Evolutionary conservation across 2,113 vertebrate species (phyloP), one percentile per base, ranked within the genome.

Genomic region (Mus musculus): DNA sequence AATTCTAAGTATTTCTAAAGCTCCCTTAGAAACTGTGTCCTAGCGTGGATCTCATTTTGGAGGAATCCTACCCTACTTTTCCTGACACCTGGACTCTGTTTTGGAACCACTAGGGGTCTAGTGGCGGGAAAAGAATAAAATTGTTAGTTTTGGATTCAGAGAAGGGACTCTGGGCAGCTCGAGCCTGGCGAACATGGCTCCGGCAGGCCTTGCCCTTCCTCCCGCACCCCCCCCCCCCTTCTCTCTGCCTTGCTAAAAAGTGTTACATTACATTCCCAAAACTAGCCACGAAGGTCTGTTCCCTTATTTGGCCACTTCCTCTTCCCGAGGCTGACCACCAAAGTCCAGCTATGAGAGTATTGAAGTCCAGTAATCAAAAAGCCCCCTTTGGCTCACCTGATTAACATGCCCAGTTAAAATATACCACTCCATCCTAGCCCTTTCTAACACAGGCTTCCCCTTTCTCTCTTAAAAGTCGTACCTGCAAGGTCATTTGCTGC

Each of bases 71-170:
- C 0, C 54, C 42, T 36, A 13, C 36, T 78, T 89, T 24, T 30
- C 0, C 11, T 20, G 52, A 88, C 42, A 65, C 42, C 33, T 52
- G 80, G 26, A 84, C 26, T 61, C 42, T n/a, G 65, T 42, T 90
- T 92, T 69, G 84, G 13, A 90, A 42, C 17, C 59, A 20, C 28
- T 71, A 22, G 52, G 46, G 16, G 54, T 56, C 72, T 78, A 87
- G 54, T 46, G 92, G 80, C 42, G 56, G 89, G 36, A 78, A 93
- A 63, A 52, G 88, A 95, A 95, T 63, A 87, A 88, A 94, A 46
- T 42, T n/a, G 24, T 49, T 81, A 95, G 91, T 96, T 96, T 71
- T 90, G 56, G 69, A 63, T 97, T 93, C 30, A 88, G 88, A 78
- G 49, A 72, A 39, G 71, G 33, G 71, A 19, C 71, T n/a, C 71